Evolutionary conservation across 2,797 vertebrate genomes (phyloP).

Genomic region (Tenualosa ilisha): DNA sequence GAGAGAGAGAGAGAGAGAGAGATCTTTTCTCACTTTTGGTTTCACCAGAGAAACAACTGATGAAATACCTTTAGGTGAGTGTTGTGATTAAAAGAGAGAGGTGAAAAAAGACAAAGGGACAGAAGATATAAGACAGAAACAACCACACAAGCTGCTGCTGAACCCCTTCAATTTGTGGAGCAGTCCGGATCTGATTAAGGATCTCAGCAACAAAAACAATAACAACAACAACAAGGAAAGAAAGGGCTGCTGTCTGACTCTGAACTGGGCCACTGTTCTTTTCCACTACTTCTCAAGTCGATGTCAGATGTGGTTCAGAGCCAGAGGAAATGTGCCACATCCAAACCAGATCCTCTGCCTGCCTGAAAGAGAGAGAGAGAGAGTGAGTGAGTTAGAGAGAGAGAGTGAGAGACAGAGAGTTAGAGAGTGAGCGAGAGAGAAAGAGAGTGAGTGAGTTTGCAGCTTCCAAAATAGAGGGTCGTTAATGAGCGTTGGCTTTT

Average conservation of each 20-base stretch:
- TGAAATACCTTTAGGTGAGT: not conserved
- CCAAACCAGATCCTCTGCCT: not conserved
- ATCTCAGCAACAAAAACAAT: not conserved
- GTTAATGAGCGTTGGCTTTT: not conserved
- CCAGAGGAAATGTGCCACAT: not conserved
- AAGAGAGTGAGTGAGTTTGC: not conserved
- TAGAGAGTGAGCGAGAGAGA: not conserved
- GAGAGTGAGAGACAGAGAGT: not conserved
- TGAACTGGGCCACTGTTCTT: constrained; percentile 11
- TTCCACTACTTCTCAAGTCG: not conserved
- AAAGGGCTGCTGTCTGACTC: not conserved
- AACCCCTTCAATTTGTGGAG: not conserved
- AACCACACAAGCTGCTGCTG: not conserved
- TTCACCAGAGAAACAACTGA: not conserved
- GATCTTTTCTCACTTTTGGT: not conserved
- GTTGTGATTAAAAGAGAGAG: not conserved
- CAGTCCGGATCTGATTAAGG: not conserved
- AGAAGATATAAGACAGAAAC: constrained; percentile 2
- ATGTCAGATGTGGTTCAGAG: not conserved
- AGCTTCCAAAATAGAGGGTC: not conserved
- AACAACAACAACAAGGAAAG: not conserved
- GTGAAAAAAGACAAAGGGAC: not conserved
- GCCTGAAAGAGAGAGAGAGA: too few species aligned
- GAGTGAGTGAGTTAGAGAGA: too few species aligned
- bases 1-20: too few species aligned